Base-by-base conservation (phyloP, 2,888 invertebrate species). In the Brachyopa scutellaris region DNA sequence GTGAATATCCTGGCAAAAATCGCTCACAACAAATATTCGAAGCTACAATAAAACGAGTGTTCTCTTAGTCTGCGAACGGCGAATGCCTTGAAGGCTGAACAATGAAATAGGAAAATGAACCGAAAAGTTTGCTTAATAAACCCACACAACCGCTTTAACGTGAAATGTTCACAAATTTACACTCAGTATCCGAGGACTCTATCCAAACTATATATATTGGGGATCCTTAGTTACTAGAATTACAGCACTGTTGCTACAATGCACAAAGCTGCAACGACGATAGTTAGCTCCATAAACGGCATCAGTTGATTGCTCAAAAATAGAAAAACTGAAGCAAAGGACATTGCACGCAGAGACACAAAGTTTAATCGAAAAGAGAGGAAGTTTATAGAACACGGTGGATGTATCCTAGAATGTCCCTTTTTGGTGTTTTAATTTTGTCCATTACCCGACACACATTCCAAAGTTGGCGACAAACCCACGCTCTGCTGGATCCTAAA, bases 351-450 rank as follows among this genome's bases (percentile, higher is more conserved):
- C 26, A 59, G 7, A 31, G 7, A 49, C 26, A 19, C 53, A 31
- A 33, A n/a, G 9, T 31, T 8, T 23, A 17, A 29, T 5, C 9
- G n/a, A 40, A 5, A 8, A n/a, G 23, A 61, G 31, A 61, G 53
- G 47, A 62, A 64, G 47, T 55, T n/a, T 53, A 45, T 33, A 29
- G 47, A 47, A n/a, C 38, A 74, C 55, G 36, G 66, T n/a, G n/a
- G n/a, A n/a, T n/a, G 66, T 55, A 40, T 74, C 66, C 73, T 47
- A 64, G 38, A 15, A 11, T 49, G 36, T 66, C 53, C 29, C 38
- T 55, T 38, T 49, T 53, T 73, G 55, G 57, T 38, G 57, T 49
- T 74, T 66, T 74, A 74, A 74, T 66, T n/a, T 66, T 40, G 47
- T 66, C 73, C 57, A 66, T 74, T 66, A 74, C 40, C 49, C 40